Base-by-base conservation (phyloP, 2,113 vertebrate species). In the Trinectes maculatus region DNA sequence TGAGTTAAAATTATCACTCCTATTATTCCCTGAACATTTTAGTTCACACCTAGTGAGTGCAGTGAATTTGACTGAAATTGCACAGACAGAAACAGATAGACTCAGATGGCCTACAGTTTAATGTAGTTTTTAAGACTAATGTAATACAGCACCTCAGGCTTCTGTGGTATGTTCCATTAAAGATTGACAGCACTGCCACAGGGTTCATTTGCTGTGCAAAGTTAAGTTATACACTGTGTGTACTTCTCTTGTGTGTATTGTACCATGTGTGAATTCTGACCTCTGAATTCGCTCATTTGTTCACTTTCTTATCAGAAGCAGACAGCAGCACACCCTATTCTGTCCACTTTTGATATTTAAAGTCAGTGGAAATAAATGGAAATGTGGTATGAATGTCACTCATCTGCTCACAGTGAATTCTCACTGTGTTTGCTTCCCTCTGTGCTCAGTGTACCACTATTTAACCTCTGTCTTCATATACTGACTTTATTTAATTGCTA, bases 301-400 rank as follows among this genome's bases (percentile, higher is more conserved):
- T 42, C 34, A 6, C 46, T 26, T 5, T 9, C 13, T 40, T 36
- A 49, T 68, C 42, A 21, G 26, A 16, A 34, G n/a, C 49, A 25
- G 25, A 33, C 15, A 37, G 43, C n/a, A 24, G 24, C 2, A 0
- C 6, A n/a, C 25, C 7, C 22, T n/a, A n/a, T n/a, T 34, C 21
- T 24, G 34, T 33, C 37, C 7, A 1, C n/a, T 37, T 34, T 52
- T 21, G 29, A 26, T 40, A 34, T 57, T 26, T 33, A 40, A 56
- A 16, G 12, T 42, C 33, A 0, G 28, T 16, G 22, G 13, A 9
- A 48, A 37, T 19, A 40, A 49, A 61, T 51, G 31, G n/a, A 37
- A 66, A 71, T 60, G 15, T 59, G 52, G 29, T 10, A 2, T 60
- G 43, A 47, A 58, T 29, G 54, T 71, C 29, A 39, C n/a, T 52